Evolutionary conservation across 2,113 vertebrate species (phyloP), one percentile per base, ranked within the genome.

Genomic region (Prochilodus magdalenae): DNA sequence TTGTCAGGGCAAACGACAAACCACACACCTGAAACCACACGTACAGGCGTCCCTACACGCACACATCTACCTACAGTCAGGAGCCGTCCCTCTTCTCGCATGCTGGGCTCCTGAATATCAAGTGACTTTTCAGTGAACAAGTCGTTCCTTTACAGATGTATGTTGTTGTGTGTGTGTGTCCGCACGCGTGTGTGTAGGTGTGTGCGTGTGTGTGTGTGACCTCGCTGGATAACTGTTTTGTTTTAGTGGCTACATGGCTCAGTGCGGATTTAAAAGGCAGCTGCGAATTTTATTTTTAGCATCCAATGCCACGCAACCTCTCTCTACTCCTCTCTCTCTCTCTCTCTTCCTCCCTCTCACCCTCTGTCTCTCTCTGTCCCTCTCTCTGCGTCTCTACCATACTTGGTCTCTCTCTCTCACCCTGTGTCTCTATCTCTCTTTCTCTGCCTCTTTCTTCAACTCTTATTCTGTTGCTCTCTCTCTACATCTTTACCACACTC

Each of bases 231-330:
- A 24, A 49, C 59, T 65, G n/a, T 74, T 65, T 53, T 81, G 60
- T 85, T 63, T 87, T 79, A 82, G 87, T 90, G 89, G 89, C 86
- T 47, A 86, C 88, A 86, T 78, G 86, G 87, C 89, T 87, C 69
- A 29, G 71, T 88, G 91, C 86, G 86, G 81, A 87, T 86, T 90
- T 82, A 80, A 82, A 89, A 83, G 85, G 87, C 87, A 27, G 84
- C 90, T 88, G 90, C 84, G 87, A 83, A 87, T 87, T 91, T 92
- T 93, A 93, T 93, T 94, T 94, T 92, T 94, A 93, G 91, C 88
- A 89, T 86, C 86, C 82, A 82, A 63, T 59, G 26, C 53, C 66
- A 62, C 59, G 20, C 73, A 36, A 36, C 26, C 69, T 16, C 72
- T 27, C 40, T n/a, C 59, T 16, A 8, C 40, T 11, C 40, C 3